phyloP scores from a whole-genome alignment of 1,140 invertebrate species.

The Latrodectus geometricus region DNA sequence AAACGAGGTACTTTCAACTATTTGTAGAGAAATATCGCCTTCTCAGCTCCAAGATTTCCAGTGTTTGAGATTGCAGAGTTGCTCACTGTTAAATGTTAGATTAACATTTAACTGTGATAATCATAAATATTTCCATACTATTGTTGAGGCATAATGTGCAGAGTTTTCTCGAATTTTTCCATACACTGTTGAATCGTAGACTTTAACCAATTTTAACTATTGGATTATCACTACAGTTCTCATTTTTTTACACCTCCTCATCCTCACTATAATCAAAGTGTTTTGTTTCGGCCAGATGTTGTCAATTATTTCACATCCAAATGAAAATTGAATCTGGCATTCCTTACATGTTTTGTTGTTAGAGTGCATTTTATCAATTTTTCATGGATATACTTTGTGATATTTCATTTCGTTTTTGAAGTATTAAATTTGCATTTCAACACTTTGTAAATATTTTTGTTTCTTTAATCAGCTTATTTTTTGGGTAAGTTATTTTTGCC shows the following conservation, averaged over 20 bases:
- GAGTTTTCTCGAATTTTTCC: not conserved
- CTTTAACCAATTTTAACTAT: not conserved
- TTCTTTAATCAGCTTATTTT: too few species aligned
- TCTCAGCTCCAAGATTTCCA: slow-evolving; percentile 5
- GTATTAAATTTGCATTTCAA: too few species aligned
- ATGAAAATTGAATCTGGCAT: too few species aligned
- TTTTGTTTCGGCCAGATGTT: slow-evolving; percentile 1
- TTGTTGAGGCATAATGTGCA: not conserved
- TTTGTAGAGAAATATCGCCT: not conserved
- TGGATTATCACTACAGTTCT: not conserved
- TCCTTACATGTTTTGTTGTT: too few species aligned
- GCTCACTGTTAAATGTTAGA: slow-evolving; percentile 59
- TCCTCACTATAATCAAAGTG: not conserved
- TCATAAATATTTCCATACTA: slow-evolving; percentile 44
- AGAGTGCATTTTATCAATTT: too few species aligned
- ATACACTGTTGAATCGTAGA: not conserved
- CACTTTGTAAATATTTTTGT: too few species aligned
- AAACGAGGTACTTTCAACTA: not conserved
- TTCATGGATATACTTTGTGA: too few species aligned
- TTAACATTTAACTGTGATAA: slow-evolving; percentile 60
- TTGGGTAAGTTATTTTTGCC: too few species aligned
- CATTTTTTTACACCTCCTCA: not conserved
- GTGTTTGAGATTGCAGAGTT: not conserved
- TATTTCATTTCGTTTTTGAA: too few species aligned
- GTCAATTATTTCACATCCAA: too few species aligned